phyloP scores from a whole-genome alignment of 2,113 vertebrate species.

The Ptyas mucosa region DNA sequence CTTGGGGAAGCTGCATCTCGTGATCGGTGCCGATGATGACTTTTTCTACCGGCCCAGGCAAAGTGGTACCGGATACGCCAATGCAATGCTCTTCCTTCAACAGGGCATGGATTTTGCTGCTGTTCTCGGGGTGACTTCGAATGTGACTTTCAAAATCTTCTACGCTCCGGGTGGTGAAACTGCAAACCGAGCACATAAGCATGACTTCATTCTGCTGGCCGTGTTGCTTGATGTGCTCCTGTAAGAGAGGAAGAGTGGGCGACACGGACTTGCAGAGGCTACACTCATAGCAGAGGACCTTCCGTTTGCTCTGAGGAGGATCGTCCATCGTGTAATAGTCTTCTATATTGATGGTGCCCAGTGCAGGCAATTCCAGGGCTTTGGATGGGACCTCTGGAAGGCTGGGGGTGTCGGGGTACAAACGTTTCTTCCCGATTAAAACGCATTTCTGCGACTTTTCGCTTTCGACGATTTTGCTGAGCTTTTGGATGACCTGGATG shows the following conservation, averaged over 20 bases:
- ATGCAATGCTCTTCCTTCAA: slow-evolving; percentile 45
- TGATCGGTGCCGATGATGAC: slow-evolving; percentile 47
- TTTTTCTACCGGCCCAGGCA: slow-evolving; percentile 44
- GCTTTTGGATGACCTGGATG: slow-evolving; percentile 93
- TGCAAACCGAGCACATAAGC: slow-evolving; percentile 91
- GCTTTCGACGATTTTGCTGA: slow-evolving; percentile 92
- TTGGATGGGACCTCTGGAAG: slow-evolving; percentile 69
- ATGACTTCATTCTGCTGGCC: slow-evolving; percentile 89
- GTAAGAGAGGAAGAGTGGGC: slow-evolving; percentile 79
- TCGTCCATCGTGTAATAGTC: slow-evolving; percentile 51
- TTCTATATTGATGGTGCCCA: slow-evolving; percentile 55
- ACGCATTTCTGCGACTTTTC: slow-evolving; percentile 81
- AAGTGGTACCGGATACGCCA: slow-evolving; percentile 12
- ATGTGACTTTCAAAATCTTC: slow-evolving; percentile 88
- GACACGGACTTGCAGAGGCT: slow-evolving; percentile 89
- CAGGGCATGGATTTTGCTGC: slow-evolving; percentile 32
- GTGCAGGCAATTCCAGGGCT: slow-evolving; percentile 62
- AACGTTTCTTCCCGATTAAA: slow-evolving; percentile 81
- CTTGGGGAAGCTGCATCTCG: not conserved
- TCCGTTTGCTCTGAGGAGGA: slow-evolving; percentile 62
- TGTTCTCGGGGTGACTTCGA: slow-evolving; percentile 72
- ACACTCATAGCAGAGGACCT: slow-evolving; percentile 88
- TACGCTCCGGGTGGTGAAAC: slow-evolving; percentile 82
- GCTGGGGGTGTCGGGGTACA: slow-evolving; percentile 54
- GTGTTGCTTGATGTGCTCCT: slow-evolving; percentile 87